Evolutionary conservation across 2,888 invertebrate genomes (phyloP), one percentile per base, ranked within the genome.

Genomic region (Lapara coniferarum): DNA sequence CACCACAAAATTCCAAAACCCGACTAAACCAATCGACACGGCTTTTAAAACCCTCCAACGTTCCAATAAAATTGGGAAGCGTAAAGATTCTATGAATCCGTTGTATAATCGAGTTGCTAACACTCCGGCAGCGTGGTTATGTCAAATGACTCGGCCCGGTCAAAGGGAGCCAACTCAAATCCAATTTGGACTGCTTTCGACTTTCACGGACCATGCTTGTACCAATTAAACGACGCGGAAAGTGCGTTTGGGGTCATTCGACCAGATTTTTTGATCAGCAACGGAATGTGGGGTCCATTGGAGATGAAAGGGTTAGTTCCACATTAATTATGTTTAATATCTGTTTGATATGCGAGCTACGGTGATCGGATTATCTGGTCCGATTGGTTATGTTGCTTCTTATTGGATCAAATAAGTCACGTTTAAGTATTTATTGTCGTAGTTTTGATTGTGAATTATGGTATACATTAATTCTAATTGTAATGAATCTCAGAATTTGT

Each of bases 201-300:
- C 90, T 91, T 91, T 89, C 88, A 85, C 81, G 84, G 84, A 83
- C 80, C 83, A 89, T 85, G 89, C 87, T 89, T 86, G 87, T 85
- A 85, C 86, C 91, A 91, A 92, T 91, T 91, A 92, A 91, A 84
- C 86, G 89, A 86, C 85, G 91, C 89, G 90, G 87, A 91, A 91
- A 90, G 89, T 89, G 88, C 87, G 85, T 84, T 79, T 74, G 78
- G 79, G 76, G 73, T 84, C 87, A 86, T 85, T 81, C 80, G 81
- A 77, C 78, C 81, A 80, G 74, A 72, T 82, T 84, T 83, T 84
- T 83, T 81, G 83, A 84, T 83, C 83, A 81, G 81, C 77, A 74
- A 79, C 73, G 79, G 79, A n/a, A 30, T 37, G 53, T 13, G 19
- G 30, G 58, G 16, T 51, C 85, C 84, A 85, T 85, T 82, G 80